phyloP scores from a whole-genome alignment of 1,140 invertebrate species.

The Nephotettix cincticeps region DNA sequence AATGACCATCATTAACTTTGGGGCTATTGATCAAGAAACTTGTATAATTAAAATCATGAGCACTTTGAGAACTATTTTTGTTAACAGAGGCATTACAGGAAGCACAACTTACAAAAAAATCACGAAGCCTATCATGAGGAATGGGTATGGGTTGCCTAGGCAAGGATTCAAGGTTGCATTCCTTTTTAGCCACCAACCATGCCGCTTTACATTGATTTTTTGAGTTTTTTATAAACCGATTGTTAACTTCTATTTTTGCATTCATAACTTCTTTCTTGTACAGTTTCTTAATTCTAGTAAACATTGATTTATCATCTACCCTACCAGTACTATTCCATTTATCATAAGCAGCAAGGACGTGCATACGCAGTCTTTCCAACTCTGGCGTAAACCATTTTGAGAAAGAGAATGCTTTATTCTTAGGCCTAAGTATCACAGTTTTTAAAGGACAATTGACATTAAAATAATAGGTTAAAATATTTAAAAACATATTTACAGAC shows the following conservation, averaged over 20 bases:
- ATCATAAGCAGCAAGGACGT: neutral
- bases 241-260: neutral
- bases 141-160: neutral
- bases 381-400: neutral
- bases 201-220: neutral
- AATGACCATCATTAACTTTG: too few species aligned
- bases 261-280: neutral
- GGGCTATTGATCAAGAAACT: too few species aligned
- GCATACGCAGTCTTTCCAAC: neutral
- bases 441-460: neutral
- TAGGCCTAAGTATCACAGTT: neutral
- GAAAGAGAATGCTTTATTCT: neutral
- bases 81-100: too few species aligned
- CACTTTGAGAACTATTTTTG: too few species aligned
- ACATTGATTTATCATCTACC: neutral
- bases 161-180: neutral
- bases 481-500: neutral
- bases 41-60: too few species aligned
- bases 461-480: neutral
- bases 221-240: neutral
- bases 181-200: neutral
- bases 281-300: neutral
- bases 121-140: neutral
- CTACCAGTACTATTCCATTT: neutral
- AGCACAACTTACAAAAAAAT: constrained; percentile 1